A percentile compares a stretch with the other conserved stretches of the same genome.
Evolutionary conservation across 2,113 vertebrate genomes (phyloP).

Genomic region (Lasiurus borealis): DNA sequence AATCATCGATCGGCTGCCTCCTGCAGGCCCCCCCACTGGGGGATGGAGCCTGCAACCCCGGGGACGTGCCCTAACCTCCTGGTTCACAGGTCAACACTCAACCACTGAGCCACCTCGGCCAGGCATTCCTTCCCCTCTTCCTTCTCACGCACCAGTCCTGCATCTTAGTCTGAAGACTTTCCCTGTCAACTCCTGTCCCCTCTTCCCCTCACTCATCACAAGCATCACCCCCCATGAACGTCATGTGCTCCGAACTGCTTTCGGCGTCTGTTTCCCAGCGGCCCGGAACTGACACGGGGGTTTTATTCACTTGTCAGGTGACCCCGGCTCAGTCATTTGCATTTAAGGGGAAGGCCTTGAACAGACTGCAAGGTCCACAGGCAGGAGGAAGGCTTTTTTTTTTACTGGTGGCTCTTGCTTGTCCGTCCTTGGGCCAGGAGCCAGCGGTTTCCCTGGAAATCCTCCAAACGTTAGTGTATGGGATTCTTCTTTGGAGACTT

Average conservation of each 20-base stretch:
- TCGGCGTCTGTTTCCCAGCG: too few species aligned
- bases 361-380: background rate
- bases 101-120: too few species aligned
- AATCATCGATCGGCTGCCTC: too few species aligned
- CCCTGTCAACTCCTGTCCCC: too few species aligned
- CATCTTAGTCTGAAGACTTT: background rate
- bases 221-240: background rate
- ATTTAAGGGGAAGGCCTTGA: background rate
- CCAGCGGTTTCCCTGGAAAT: background rate
- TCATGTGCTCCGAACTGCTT: too few species aligned
- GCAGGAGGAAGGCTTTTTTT: background rate
- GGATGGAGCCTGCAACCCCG: too few species aligned
- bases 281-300: background rate
- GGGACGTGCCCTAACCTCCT: too few species aligned
- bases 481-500: constrained; percentile 36
- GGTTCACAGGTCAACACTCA: too few species aligned
- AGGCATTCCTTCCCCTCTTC: background rate
- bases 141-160: background rate
- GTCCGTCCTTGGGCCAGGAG: background rate
- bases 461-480: background rate
- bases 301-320: background rate
- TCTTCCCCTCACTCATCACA: background rate
- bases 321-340: background rate
- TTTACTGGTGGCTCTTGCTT: background rate
- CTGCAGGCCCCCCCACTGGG: too few species aligned